Evolutionary conservation across 2,113 vertebrate species (phyloP), one percentile per base, ranked within the genome.

Genomic region (Terrapene triunguis): DNA sequence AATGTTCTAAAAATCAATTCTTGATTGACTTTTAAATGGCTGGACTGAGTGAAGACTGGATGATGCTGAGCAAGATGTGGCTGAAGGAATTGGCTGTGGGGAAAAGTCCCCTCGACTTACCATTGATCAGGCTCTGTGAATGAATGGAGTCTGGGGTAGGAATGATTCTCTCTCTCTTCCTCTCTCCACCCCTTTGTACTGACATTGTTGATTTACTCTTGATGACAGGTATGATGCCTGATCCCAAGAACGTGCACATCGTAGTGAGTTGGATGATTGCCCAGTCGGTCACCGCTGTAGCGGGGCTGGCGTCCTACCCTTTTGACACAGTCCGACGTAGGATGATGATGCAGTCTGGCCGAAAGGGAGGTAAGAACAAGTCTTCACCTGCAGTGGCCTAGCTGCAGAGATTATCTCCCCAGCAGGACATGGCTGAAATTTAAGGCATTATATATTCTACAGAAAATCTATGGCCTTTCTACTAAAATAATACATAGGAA

Each of bases 321-420:
- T 99, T 99, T 78, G 99, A 99, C 98, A 99, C 99, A 1, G 99
- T 99, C 96, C 98, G 99, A 90, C 99, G 99, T 98, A 99, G 99
- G 97, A 99, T 99, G 99, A 99, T 99, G 99, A 99, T 99, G 99
- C 99, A 99, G 98, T 99, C 99, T n/a, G 99, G 99, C 89, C 99
- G 99, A 91, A 99, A 99, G 98, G 99, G 99, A 99, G 99, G 99
- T 99, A 98, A 99, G 99, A 21, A 21, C 35, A 84, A 91, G 10
- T 42, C 25, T 69, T 35, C 14, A 69, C 10, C 7, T 93, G 0
- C 53, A 11, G n/a, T 65, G 10, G 24, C 88, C 25, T 89, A n/a
- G 35, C 44, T 82, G 25, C 35, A 80, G 47, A 62, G 94, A 4
- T 3, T 47, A 27, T 72, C 4, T 13, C 13, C 53, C 72, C 4